These are phyloP conservation scores for Lagopus leucura DNA, from an alignment of 2,113 vertebrate genomes.

Conservation along the genomic window DNA sequence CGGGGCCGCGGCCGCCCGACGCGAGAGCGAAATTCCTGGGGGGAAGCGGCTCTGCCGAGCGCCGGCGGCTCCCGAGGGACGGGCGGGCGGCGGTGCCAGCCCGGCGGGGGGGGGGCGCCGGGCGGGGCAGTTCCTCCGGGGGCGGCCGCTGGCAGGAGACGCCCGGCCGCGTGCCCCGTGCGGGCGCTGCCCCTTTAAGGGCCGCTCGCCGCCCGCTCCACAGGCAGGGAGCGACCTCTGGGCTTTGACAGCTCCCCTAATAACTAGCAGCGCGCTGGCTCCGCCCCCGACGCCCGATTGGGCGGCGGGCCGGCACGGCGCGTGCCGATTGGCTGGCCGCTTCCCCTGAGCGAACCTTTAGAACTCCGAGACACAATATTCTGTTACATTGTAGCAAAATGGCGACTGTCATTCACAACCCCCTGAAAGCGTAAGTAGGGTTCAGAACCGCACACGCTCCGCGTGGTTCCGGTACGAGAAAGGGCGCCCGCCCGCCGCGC, in stretches of 20 bases:
- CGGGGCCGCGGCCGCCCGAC: constrained; percentile 61
- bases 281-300: constrained; percentile 84
- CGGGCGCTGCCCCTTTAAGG: constrained; percentile 79
- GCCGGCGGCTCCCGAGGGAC: too few species aligned
- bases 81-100: too few species aligned
- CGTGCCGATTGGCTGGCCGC: constrained; percentile 82
- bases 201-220: constrained; percentile 76
- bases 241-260: constrained; percentile 98
- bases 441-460: too few species aligned
- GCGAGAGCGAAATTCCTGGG: constrained; percentile 72
- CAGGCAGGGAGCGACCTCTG: constrained; percentile 95
- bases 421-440: too few species aligned
- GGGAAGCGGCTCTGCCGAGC: background rate
- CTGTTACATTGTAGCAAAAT: constrained; percentile 99
- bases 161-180: too few species aligned
- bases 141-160: too few species aligned
- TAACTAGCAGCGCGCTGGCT: constrained; percentile 84
- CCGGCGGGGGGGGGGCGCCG: constrained; percentile 57
- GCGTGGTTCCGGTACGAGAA: too few species aligned
- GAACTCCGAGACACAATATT: constrained; percentile 93
- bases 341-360: constrained; percentile 89
- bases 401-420: constrained; percentile 93
- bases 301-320: constrained; percentile 80
- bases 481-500: too few species aligned
- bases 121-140: background rate